These are phyloP conservation scores for Platycnemis pennipes DNA, from an alignment of 2,888 invertebrate genomes.

Conservation along the genomic window DNA sequence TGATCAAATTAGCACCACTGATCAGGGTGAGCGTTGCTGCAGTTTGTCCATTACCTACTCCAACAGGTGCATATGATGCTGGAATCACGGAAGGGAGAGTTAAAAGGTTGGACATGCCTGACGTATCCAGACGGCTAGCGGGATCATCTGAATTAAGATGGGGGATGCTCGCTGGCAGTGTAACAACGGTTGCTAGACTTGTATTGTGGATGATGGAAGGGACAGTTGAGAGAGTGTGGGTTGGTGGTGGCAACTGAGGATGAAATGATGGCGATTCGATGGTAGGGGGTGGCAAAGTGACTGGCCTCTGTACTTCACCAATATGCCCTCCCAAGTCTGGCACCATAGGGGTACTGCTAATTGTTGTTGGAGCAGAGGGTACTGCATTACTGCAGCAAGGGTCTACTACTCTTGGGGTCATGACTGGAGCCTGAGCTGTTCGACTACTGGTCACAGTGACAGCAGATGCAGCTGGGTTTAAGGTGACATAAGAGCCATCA, in stretches of 20 bases:
- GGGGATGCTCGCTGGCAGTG: conserved; percentile 29
- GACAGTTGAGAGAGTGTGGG: conserved; percentile 4
- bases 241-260: conserved; percentile 2
- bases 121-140: conserved; percentile 28
- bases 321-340: conserved; percentile 23
- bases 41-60: conserved; percentile 49
- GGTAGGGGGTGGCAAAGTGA: conserved; percentile 13
- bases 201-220: not conserved
- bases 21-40: conserved; percentile 42
- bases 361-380: conserved; percentile 8
- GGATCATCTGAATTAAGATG: conserved; percentile 51
- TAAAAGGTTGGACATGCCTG: conserved; percentile 39
- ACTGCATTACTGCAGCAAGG: conserved; percentile 39
- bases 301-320: conserved; percentile 55
- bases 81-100: conserved; percentile 47
- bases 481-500: conserved; percentile 76
- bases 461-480: conserved; percentile 42
- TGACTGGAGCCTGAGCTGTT: conserved; percentile 53
- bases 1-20: conserved; percentile 62
- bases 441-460: conserved; percentile 51
- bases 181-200: not conserved
- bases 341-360: conserved; percentile 21
- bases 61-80: conserved; percentile 32
- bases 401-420: conserved; percentile 66
- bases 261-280: not conserved